Base-by-base conservation (phyloP, 2,888 invertebrate genomes). In the Caprella mutica region DNA sequence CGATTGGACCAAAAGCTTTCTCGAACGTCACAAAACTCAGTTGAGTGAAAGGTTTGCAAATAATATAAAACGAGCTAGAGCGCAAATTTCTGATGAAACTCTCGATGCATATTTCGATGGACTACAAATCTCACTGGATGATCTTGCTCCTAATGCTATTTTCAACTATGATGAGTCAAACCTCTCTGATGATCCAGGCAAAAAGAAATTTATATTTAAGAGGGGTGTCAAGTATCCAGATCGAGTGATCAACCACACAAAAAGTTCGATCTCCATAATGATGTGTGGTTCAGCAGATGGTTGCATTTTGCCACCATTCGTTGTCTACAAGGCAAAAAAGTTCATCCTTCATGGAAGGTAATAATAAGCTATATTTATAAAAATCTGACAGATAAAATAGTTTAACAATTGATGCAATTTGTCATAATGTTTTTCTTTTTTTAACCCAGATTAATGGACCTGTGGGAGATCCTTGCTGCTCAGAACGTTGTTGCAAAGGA, bases 201-300 rank as follows among this genome's bases (percentile, higher is more conserved):
- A n/a, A n/a, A 6, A 42, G 8, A 42, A 42, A 17, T n/a, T 42
- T 17, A n/a, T 42, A 6, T 42, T n/a, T n/a, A 42, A 21, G 21
- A 6, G 42, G 8, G 42, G 42, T 9, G 42, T 42, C 8, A 42
- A 42, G 17, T 42, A 42, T 17, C 42, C 42, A 19, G 42, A 42
- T n/a, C 17, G 21, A 9, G 42, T 42, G 21, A 21, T 42, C 8
- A 42, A 42, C 42, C 17, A 42, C 33, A 33, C 33, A 33, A 33
- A 33, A 14, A 33, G 33, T 33, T 8, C 33, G 9, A 33, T 33
- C 14, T 19, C 42, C 42, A 42, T 42, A 8, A 42, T 51, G 51
- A n/a, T 51, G 21, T 46, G 48, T n/a, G 48, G 48, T 9, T 19
- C 48, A 6, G 51, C 51, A 17, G 51, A 51, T 30, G 51, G 30